Conservation (phyloP, 2,888 invertebrate genomes). For the Pristionchus maxplancki region DNA sequence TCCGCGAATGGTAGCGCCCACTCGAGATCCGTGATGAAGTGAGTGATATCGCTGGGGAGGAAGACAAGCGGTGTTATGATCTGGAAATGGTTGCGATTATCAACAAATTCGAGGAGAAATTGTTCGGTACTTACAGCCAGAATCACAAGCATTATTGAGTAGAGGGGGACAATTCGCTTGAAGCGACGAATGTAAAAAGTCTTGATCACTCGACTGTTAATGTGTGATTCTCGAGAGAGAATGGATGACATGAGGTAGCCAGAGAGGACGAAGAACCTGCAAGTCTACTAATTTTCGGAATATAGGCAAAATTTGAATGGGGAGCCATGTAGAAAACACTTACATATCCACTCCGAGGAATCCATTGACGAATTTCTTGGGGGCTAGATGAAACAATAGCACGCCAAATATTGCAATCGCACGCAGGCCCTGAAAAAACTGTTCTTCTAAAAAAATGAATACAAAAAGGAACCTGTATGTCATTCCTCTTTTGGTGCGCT, state of each 20-base stretch:
- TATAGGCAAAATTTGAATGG: not conserved
- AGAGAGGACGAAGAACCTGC: slow-evolving; percentile 57
- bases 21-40: slow-evolving; percentile 41
- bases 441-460: not conserved
- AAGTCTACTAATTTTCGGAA: not conserved
- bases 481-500: not conserved
- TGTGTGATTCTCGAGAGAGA: slow-evolving; percentile 21
- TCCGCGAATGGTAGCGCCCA: slow-evolving; percentile 45
- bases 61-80: slow-evolving; percentile 24
- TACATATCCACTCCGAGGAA: slow-evolving; percentile 57
- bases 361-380: slow-evolving; percentile 55
- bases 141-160: not conserved
- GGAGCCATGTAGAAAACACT: not conserved
- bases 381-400: slow-evolving; percentile 54
- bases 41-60: slow-evolving; percentile 19
- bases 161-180: slow-evolving; percentile 19
- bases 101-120: too few species aligned
- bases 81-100: not conserved
- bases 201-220: not conserved
- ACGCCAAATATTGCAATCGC: slow-evolving; percentile 56
- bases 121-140: not conserved
- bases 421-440: slow-evolving; percentile 53
- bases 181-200: slow-evolving; percentile 7
- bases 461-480: not conserved
- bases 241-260: slow-evolving; percentile 56